Conservation (phyloP, 2,888 invertebrate species). For the Germaria angustata region DNA sequence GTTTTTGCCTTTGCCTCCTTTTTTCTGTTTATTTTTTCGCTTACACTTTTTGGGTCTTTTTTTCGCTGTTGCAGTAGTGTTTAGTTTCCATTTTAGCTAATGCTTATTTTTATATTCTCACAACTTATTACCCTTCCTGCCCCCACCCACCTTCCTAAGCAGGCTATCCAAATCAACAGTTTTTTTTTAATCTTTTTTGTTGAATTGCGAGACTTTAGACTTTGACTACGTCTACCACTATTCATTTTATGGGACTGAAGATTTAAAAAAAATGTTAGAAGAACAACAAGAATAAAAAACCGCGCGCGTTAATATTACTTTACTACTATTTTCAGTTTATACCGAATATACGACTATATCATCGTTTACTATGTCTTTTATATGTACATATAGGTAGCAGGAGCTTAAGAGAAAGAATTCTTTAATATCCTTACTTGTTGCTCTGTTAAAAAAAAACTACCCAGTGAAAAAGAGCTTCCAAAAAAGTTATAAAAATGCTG, state of each 20-base stretch:
- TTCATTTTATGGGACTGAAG: slow-evolving; percentile 33
- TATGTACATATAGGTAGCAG: too few relatives aligned
- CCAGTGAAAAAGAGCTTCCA: too few relatives aligned
- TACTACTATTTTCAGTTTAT: slow-evolving; percentile 15
- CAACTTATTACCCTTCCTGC: slow-evolving; percentile 62
- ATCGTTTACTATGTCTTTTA: slow-evolving; percentile 23
- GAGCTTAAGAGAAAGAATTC: background rate
- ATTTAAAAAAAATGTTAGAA: slow-evolving; percentile 21
- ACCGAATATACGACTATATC: slow-evolving; percentile 16
- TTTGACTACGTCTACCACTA: slow-evolving; percentile 30
- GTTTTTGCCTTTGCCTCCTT: slow-evolving; percentile 57
- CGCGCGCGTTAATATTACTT: slow-evolving; percentile 60
- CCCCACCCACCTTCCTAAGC: background rate
- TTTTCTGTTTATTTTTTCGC: slow-evolving; percentile 28
- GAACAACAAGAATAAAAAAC: slow-evolving; percentile 31
- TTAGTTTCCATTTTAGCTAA: slow-evolving; percentile 66
- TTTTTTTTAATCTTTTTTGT: slow-evolving; percentile 20
- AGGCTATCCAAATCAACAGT: slow-evolving; percentile 53
- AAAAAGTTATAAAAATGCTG: too few relatives aligned
- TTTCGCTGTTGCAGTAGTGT: slow-evolving; percentile 51
- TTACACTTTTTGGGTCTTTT: background rate
- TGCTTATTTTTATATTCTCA: slow-evolving; percentile 62
- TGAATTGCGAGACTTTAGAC: slow-evolving; percentile 39
- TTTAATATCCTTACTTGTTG: too few relatives aligned
- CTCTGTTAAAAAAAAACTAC: too few relatives aligned